A percentile compares a stretch with the other conserved stretches of the same genome.
phyloP scores from a whole-genome alignment of 2,797 vertebrate species.

The Galagoides demidoff region DNA sequence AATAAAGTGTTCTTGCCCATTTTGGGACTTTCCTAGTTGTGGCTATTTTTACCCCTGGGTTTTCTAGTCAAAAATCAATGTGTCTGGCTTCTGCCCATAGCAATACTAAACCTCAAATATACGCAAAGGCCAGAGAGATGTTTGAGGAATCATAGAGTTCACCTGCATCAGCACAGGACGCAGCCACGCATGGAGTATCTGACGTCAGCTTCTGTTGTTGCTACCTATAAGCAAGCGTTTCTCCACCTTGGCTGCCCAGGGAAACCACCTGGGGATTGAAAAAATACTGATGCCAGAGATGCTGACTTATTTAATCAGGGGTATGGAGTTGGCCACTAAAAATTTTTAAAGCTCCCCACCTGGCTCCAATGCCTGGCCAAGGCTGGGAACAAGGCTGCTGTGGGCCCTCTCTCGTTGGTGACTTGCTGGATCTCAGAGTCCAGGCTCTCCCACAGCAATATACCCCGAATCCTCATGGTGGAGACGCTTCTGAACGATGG shows the following conservation, averaged over 20 bases:
- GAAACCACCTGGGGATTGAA: background rate
- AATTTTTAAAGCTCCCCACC: background rate
- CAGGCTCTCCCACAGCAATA: background rate
- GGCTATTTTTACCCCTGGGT: background rate
- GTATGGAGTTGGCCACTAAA: background rate
- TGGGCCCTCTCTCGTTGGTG: background rate
- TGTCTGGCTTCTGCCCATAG: background rate
- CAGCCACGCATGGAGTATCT: background rate
- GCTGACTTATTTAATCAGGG: background rate
- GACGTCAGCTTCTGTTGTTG: background rate
- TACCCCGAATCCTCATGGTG: background rate
- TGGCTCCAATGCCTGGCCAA: background rate
- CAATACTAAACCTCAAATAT: background rate
- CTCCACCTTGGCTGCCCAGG: background rate
- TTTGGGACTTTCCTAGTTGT: background rate
- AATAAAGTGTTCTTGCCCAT: background rate
- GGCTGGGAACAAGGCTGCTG: background rate
- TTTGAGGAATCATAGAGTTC: background rate
- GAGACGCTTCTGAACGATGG: background rate
- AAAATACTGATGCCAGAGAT: background rate
- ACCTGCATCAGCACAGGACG: background rate
- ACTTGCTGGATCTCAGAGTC: background rate
- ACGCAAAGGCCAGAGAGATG: background rate
- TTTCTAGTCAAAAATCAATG: conserved; percentile 44
- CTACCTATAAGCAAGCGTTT: background rate